Evolutionary conservation across 1,140 invertebrate species (phyloP).

Genomic region (Ladona fulva): DNA sequence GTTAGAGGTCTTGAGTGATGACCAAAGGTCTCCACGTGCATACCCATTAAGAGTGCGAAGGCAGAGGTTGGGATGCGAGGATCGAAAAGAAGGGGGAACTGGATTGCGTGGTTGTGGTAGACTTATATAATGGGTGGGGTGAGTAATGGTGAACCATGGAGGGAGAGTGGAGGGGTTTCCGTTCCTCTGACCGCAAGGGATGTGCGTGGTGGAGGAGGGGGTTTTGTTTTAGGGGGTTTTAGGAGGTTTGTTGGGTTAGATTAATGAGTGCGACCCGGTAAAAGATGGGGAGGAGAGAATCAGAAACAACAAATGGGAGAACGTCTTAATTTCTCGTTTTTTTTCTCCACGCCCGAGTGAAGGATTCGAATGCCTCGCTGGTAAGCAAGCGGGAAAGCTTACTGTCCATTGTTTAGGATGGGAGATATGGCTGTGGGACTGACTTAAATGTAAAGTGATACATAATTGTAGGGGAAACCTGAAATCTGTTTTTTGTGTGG

Average conservation of each 20-base stretch:
- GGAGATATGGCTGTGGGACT: no score
- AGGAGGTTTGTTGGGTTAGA: not conserved
- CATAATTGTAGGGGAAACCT: no score
- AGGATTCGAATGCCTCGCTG: no score
- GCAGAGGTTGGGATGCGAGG: no score
- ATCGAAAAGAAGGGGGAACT: not conserved
- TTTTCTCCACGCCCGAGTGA: not conserved
- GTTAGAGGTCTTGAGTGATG: not conserved
- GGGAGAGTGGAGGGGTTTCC: not conserved
- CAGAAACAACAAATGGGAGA: slow-evolving; percentile 4
- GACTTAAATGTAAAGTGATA: no score
- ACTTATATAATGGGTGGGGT: not conserved
- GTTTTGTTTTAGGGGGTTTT: not conserved
- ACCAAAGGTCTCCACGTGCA: not conserved
- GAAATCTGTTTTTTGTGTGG: no score
- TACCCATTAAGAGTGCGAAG: not conserved
- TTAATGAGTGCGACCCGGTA: not conserved
- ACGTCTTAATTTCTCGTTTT: slow-evolving; percentile 1
- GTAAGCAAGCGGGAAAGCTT: no score
- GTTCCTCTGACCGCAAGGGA: not conserved
- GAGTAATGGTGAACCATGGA: not conserved
- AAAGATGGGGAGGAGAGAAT: not conserved
- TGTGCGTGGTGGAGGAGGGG: not conserved
- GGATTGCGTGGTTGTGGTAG: not conserved
- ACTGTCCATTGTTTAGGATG: no score